Evolutionary conservation across 2,888 invertebrate species (phyloP), one percentile per base, ranked within the genome.

Genomic region (Clusia tigrina): DNA sequence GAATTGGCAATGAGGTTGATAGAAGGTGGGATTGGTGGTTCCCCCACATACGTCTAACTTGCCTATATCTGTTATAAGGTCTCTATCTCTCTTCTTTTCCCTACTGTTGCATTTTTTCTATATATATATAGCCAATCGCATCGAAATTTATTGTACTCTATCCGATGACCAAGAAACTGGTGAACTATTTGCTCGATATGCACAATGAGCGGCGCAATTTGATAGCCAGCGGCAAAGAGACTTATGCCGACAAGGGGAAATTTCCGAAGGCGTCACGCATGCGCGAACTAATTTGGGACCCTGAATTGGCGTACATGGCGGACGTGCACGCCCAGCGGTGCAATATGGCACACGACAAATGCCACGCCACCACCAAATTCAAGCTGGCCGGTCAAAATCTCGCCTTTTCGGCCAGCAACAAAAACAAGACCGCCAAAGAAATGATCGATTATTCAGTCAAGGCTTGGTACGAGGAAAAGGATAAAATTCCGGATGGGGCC

Each of bases 241-340:
- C 32, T 32, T 6, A 32, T 32, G 6, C 6, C 6, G 32, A 32
- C 6, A 12, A 6, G 5, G 9, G n/a, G 48, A 32, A 20, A 12
- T 68, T 64, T 60, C 67, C 70, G 3, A 62, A n/a, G 24, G 70
- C 70, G 0, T 37, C 66, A 3, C 67, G 69, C 0, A 70, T 71
- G 70, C 71, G 69, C 1, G 65, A 67, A 57, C 59, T 71, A 5
- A 63, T 71, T 6, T 71, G 71, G 71, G 70, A 70, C 32, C 54
- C 53, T 46, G 71, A 71, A 46, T 58, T 71, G 37, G 68, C 66
- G 17, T 70, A 56, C 57, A 52, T 70, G 15, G 68, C 71, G 9
- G 60, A 63, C 23, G 12, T 55, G 12, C 69, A 69, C 23, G 63
- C 68, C 2, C 48, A 53, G 3, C 60, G 59, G 18, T 67, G 67